Base-by-base conservation (phyloP, 2,113 vertebrate genomes). In the Leptocoma aspasia region DNA sequence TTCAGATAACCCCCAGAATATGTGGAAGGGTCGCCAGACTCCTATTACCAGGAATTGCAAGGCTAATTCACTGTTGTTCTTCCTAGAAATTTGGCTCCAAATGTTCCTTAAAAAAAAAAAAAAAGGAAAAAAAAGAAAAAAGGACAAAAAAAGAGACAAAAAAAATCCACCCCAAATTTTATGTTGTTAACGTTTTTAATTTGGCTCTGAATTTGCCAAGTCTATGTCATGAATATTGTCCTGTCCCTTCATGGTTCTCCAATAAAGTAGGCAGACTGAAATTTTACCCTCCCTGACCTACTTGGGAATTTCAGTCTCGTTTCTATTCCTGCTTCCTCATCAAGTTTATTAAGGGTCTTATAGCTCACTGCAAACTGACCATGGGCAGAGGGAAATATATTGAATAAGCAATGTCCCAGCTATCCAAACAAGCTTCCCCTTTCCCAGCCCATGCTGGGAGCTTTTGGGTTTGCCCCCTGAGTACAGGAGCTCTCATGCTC, bases 371-470 rank as follows among this genome's bases (percentile, higher is more conserved):
- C 30, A 80, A 86, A 77, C 87, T 70, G 79, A 71, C 35, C 59
- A 41, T 16, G 47, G 76, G 69, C 50, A 89, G 65, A 86, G 44
- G 91, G 28, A 90, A 89, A 90, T 86, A 30, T 31, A 24, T 10
- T 90, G 76, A 94, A 81, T 71, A 92, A 90, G 68, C 82, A 88
- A 78, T 92, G 39, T 26, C 24, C 27, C 87, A 91, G 54, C 70
- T 95, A 93, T 90, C 39, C 66, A 93, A 92, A 91, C 35, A 95
- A 90, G 30, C 53, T 80, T 10, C 24, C 44, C 28, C 47, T 83
- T 81, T 75, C 35, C 26, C 60, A 89, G 17, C 16, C 26, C 26
- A 11, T 90, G 27, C 54, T 83, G 42, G 33, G 42, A 90, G 27
- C 26, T 27, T 60, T 72, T 78, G 52, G 15, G 22, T 21, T 70